Evolutionary conservation across 2,888 invertebrate genomes (phyloP).

Genomic region (Amphipoea oculea): DNA sequence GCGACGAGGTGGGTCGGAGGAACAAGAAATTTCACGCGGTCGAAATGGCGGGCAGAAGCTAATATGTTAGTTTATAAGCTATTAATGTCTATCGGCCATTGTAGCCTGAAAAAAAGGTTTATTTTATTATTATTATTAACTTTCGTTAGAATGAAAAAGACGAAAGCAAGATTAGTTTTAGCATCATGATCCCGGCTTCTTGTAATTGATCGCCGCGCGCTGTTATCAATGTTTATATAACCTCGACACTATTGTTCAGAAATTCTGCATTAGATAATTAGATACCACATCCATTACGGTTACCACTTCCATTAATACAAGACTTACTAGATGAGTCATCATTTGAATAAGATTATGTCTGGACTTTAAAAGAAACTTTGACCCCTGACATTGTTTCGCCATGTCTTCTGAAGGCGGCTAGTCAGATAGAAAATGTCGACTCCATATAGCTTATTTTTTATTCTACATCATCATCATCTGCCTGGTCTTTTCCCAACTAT

Average conservation of each 20-base stretch:
- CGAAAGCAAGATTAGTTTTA: not conserved
- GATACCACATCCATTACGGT: not conserved
- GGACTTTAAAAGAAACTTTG: not conserved
- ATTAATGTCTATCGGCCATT: no score
- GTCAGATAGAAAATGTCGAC: not conserved
- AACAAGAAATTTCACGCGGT: not conserved
- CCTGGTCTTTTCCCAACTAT: no score
- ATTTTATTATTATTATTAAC: no score
- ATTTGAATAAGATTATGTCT: not conserved
- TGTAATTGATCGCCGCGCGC: not conserved
- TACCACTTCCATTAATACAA: conserved; percentile 4
- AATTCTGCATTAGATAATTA: conserved; percentile 2
- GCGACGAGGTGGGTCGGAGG: not conserved
- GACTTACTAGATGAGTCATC: not conserved
- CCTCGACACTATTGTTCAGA: conserved; percentile 18
- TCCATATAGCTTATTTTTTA: not conserved
- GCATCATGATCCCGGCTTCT: not conserved
- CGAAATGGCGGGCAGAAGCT: not conserved
- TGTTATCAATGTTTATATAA: conserved; percentile 35
- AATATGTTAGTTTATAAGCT: not conserved
- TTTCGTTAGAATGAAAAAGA: not conserved
- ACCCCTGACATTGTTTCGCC: not conserved
- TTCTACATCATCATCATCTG: no score
- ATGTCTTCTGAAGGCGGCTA: not conserved
- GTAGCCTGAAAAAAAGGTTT: not conserved